Percentiles rank a stretch among this genome's conserved stretches.
Conservation (phyloP, 2,888 invertebrate species). For the Caenorhabditis imperialis region DNA sequence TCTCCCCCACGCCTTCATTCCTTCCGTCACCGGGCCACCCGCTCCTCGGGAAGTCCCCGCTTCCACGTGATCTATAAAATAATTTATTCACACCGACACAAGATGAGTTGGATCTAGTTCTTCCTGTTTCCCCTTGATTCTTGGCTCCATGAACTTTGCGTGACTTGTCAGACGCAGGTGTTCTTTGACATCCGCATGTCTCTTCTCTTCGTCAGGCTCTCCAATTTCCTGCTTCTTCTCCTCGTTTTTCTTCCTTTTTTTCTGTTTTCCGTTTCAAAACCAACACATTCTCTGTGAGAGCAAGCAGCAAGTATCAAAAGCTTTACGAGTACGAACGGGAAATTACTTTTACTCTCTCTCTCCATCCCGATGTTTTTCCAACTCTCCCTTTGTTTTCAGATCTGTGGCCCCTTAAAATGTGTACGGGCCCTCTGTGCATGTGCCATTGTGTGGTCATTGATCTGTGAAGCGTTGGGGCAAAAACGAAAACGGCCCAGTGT, state of each 20-base stretch:
- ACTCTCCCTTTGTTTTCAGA: slow-evolving; percentile 38
- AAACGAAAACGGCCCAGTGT: slow-evolving; percentile 8
- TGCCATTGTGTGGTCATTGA: slow-evolving; percentile 52
- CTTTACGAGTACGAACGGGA: slow-evolving; percentile 8
- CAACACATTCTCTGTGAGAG: neutral
- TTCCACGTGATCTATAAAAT: slow-evolving; percentile 28
- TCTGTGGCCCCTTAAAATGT: slow-evolving; percentile 43
- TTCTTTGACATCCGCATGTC: slow-evolving; percentile 31
- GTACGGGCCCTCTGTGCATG: slow-evolving; percentile 29
- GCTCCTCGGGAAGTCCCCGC: slow-evolving; percentile 7
- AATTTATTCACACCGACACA: slow-evolving; percentile 17
- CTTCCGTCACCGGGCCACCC: slow-evolving; percentile 1
- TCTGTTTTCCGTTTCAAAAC: slow-evolving; percentile 5
- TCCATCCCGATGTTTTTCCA: slow-evolving; percentile 17
- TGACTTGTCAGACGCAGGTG: slow-evolving; percentile 50
- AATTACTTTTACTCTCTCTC: slow-evolving; percentile 25
- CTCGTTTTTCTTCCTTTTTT: slow-evolving; percentile 4
- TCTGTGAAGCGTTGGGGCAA: slow-evolving; percentile 45
- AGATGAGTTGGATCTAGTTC: slow-evolving; percentile 15
- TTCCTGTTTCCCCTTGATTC: slow-evolving; percentile 30
- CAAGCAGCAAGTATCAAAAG: slow-evolving; percentile 8
- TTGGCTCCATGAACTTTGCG: slow-evolving; percentile 35
- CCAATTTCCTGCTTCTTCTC: slow-evolving; percentile 8
- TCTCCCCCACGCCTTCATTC: slow-evolving; percentile 10
- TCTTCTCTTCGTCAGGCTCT: slow-evolving; percentile 7